Base-by-base conservation (phyloP, 2,888 invertebrate genomes). In the Heliconius erato region DNA sequence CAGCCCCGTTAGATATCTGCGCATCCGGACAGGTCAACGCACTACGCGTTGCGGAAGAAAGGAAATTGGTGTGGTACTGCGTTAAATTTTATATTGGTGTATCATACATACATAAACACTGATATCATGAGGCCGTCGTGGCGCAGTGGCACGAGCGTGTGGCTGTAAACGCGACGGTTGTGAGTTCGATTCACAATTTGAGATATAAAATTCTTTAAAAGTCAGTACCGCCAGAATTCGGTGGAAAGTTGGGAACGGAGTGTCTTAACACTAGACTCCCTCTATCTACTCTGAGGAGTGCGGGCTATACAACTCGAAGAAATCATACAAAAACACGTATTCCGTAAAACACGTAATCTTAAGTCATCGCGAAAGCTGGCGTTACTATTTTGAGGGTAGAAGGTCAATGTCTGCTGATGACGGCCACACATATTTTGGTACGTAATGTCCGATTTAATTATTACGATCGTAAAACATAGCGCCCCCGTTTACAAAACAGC, bases 331-430 rank as follows among this genome's bases (percentile, higher is more conserved):
- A 40, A 78, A 26, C 19, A 44, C n/a, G 68, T 54, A 23, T 79
- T 69, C 69, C 69, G 54, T 79, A 69, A 76, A 54, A 63, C 49
- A 69, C 69, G 69, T 68, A 69, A 79, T 79, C 28, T 79, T 69
- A 69, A 79, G 79, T 54, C 78, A 69, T 80, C 44, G 82, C 79
- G 79, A 84, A 82, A 82, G 78, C 80, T 74, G 74, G 87, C 85
- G 90, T 32, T 82, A 83, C 91, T 93, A 93, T 93, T 92, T 91
- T 87, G 86, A 90, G 89, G 82, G 59, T 83, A 88, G 91, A 92
- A 94, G 94, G 94, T 94, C 94, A 94, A 94, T n/a, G n/a, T n/a
- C n/a, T n/a, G n/a, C n/a, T n/a, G n/a, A n/a, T 88, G 89, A 88
- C 88, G 87, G 88, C 87, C 89, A 89, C 89, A 87, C 86, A 84